These are phyloP conservation scores for Cryptocephalus moraei DNA, from an alignment of 2,888 invertebrate genomes.

Conservation along the genomic window DNA sequence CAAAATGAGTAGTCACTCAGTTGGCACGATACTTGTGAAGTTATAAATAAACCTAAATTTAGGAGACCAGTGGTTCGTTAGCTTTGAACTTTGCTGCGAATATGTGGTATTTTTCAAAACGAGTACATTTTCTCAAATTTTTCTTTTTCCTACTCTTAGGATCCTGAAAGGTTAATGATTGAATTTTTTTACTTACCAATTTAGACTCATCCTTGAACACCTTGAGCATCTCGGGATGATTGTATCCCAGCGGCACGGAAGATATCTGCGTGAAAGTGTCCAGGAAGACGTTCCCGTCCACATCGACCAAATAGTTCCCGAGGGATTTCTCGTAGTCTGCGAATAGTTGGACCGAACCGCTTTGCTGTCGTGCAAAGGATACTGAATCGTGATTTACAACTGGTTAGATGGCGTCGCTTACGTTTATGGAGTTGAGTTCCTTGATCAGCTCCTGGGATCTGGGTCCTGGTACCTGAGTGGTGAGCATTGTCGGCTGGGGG, in stretches of 20 bases:
- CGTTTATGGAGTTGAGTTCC: slow-evolving; percentile 56
- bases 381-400: background rate
- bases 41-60: no score
- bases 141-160: no score
- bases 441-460: slow-evolving; percentile 50
- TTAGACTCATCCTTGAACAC: slow-evolving; percentile 43
- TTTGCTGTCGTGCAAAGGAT: slow-evolving; percentile 50
- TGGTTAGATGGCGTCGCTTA: slow-evolving; percentile 25
- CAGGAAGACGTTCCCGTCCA: slow-evolving; percentile 81
- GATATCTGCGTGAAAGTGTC: slow-evolving; percentile 93
- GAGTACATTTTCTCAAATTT: no score
- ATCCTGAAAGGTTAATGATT: no score
- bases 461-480: slow-evolving; percentile 62
- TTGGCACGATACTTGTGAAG: no score
- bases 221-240: slow-evolving; percentile 77
- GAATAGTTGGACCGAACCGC: slow-evolving; percentile 74
- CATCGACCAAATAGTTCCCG: slow-evolving; percentile 95
- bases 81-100: no score
- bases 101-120: no score
- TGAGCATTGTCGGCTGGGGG: slow-evolving; percentile 45
- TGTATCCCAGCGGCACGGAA: slow-evolving; percentile 84
- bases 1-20: no score
- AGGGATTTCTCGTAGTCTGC: slow-evolving; percentile 84
- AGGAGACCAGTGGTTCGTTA: no score
- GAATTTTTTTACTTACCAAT: slow-evolving; percentile 21